A percentile compares a stretch with the other conserved stretches of the same genome.
These are phyloP conservation scores for Probaryconus sp. DNA, from an alignment of 1,140 invertebrate species.

Conservation along the genomic window DNA sequence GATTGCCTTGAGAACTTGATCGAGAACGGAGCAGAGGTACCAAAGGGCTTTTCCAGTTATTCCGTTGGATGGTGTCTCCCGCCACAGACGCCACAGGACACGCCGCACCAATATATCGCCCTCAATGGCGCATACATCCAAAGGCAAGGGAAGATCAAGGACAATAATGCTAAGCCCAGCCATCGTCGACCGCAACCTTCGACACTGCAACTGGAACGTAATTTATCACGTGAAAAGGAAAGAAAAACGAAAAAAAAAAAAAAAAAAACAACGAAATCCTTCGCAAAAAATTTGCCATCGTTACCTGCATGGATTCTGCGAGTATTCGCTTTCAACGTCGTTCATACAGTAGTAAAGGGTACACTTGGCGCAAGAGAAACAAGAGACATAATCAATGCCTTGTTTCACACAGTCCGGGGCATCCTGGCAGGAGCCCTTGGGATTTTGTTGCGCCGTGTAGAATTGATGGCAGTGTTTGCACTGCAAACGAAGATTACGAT, in stretches of 20 bases:
- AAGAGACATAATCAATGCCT: slow-evolving; percentile 89
- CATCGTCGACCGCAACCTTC: slow-evolving; percentile 83
- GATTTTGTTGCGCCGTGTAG: slow-evolving; percentile 88
- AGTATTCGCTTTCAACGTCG: slow-evolving; percentile 89
- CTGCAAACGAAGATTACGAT: slow-evolving; percentile 68
- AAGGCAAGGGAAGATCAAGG: slow-evolving; percentile 93
- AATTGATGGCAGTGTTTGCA: slow-evolving; percentile 85
- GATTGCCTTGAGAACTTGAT: slow-evolving; percentile 58
- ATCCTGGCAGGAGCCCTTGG: slow-evolving; percentile 90
- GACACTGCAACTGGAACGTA: slow-evolving; percentile 79
- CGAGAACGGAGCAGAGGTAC: slow-evolving; percentile 73
- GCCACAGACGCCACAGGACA: slow-evolving; percentile 88
- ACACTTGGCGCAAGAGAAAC: slow-evolving; percentile 90
- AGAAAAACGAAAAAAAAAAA: too few species aligned
- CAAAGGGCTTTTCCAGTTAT: slow-evolving; percentile 77
- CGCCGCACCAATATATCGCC: slow-evolving; percentile 89
- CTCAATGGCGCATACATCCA: slow-evolving; percentile 94
- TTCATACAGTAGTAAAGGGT: slow-evolving; percentile 96
- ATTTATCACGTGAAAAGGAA: too few species aligned
- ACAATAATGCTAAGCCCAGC: slow-evolving; percentile 90
- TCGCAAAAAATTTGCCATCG: too few species aligned
- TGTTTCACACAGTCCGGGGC: slow-evolving; percentile 90
- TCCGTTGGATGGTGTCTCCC: slow-evolving; percentile 86
- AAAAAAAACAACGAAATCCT: too few species aligned
- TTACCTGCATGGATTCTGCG: slow-evolving; percentile 86